Base-by-base conservation (phyloP, 2,797 vertebrate genomes). In the Oryzias sinensis region DNA sequence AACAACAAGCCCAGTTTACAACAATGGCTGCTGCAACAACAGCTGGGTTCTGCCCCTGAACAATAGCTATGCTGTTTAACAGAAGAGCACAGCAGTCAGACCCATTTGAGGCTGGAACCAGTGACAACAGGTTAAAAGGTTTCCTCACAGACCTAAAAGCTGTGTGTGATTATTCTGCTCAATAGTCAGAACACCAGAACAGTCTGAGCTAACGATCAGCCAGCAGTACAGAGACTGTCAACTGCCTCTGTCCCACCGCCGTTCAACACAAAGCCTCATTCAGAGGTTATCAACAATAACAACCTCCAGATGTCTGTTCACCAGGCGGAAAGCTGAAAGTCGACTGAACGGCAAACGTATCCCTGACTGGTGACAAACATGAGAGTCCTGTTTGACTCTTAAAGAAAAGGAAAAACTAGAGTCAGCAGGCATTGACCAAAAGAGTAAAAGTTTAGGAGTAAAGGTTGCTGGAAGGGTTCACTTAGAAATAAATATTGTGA, bases 1-100 rank as follows among this genome's bases (percentile, higher is more conserved):
- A 86, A 85, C 86, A 85, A 81, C 87, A 77, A 65, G 60, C 56
- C 62, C 67, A 70, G 74, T 73, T 77, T 65, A 46, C 73, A 81
- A 75, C 75, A 81, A 88, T 69, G 64, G 68, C 70, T 64, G 70
- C 74, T 81, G 72, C 56, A 72, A 68, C 71, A 76, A 52, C 52
- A 57, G 67, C 69, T 60, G 86, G 88, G 85, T 89, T 81, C 88
- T 62, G 69, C 22, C 55, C 49, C 42, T 51, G 49, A 83, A 89
- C 77, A 89, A 87, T 83, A 80, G 76, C 52, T 49, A 65, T 64
- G 13, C 75, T 86, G 79, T 90, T 56, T n/a, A 48, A 54, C 1
- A 56, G 48, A 59, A 54, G 53, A 51, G 48, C 33, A 6, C 15
- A 29, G 20, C 18, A 24, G 41, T 53, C 54, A 41, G 17, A 67